Conservation (phyloP, 2,113 vertebrate genomes). For the Boleophthalmus pectinirostris region DNA sequence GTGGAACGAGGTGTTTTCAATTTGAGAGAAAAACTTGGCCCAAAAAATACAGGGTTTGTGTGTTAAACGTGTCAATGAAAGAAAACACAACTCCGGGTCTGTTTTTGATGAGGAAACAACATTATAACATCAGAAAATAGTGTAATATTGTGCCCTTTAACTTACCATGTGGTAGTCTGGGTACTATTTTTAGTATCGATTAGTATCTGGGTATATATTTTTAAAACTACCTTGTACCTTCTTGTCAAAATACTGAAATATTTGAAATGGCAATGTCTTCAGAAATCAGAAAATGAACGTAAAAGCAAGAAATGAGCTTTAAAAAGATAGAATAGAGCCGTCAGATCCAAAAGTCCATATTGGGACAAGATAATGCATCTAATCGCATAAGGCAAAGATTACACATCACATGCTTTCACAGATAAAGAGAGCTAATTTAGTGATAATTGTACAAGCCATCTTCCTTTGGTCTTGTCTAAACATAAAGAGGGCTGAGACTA, state of each 20-base stretch:
- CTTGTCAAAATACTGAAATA: neutral
- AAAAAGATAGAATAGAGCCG: conserved; percentile 7
- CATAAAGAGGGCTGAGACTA: conserved; percentile 19
- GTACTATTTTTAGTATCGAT: neutral
- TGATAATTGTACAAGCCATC: conserved; percentile 23
- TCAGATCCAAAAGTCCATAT: conserved; percentile 6
- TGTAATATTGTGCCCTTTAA: too few relatives aligned
- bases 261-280: neutral
- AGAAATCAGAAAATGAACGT: neutral
- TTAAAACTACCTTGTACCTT: neutral
- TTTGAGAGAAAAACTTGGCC: too few relatives aligned
- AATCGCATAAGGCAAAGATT: conserved; percentile 2
- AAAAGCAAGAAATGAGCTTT: neutral
- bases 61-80: too few relatives aligned
- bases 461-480: conserved; percentile 31
- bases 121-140: too few relatives aligned
- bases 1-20: too few relatives aligned
- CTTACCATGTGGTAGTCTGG: too few relatives aligned
- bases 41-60: too few relatives aligned
- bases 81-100: too few relatives aligned
- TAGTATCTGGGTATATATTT: neutral
- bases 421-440: conserved; percentile 30
- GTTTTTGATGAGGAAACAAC: too few relatives aligned
- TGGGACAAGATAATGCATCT: neutral
- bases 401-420: neutral